These are phyloP conservation scores for Achroia grisella DNA, from an alignment of 1,140 invertebrate genomes.

Conservation along the genomic window DNA sequence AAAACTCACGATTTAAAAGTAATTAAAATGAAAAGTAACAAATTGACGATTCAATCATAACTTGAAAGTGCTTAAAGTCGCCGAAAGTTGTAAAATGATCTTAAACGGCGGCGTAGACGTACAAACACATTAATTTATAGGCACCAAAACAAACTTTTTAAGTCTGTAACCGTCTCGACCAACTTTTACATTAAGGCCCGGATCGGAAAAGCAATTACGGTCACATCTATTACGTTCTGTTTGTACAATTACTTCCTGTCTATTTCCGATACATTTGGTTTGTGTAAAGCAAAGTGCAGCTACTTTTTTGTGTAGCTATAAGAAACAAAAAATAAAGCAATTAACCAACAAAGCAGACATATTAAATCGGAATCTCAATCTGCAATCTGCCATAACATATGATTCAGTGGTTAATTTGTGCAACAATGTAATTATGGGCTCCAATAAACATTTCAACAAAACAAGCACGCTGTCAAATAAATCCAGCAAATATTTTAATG, in stretches of 20 bases:
- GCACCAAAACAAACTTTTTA: conserved; percentile 59
- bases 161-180: conserved; percentile 42
- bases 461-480: conserved; percentile 56
- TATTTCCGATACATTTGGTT: conserved; percentile 23
- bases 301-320: too few species aligned
- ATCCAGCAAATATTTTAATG: conserved; percentile 70
- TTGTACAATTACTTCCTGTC: conserved; percentile 24
- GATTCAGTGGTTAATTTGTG: conserved; percentile 33
- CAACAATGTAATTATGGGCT: conserved; percentile 51
- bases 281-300: background rate
- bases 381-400: conserved; percentile 8
- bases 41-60: conserved; percentile 6
- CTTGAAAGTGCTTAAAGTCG: conserved; percentile 11
- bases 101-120: conserved; percentile 36
- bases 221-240: conserved; percentile 42
- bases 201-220: conserved; percentile 47
- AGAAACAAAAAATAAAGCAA: too few species aligned
- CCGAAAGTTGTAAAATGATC: conserved; percentile 34
- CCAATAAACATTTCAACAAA: conserved; percentile 62
- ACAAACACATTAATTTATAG: conserved; percentile 68
- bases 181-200: conserved; percentile 66
- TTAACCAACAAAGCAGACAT: background rate
- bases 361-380: background rate
- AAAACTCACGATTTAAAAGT: background rate
- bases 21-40: conserved; percentile 1